These are phyloP conservation scores for Asbolus verrucosus DNA, from an alignment of 1,140 invertebrate species.

Conservation along the genomic window DNA sequence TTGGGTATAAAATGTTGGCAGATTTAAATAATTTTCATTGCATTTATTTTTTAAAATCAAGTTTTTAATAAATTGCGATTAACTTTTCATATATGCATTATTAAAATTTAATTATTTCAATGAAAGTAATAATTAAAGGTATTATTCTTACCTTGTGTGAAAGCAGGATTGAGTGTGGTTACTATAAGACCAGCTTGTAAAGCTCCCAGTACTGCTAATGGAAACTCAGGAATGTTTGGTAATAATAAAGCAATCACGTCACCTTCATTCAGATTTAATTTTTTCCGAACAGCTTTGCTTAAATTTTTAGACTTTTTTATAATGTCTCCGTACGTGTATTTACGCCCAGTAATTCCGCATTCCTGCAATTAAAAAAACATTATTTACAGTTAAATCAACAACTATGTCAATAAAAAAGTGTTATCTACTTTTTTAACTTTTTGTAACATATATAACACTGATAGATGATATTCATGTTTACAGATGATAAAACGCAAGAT, in stretches of 20 bases:
- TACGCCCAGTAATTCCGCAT: constrained; percentile 76
- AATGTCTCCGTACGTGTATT: constrained; percentile 78
- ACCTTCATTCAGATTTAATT: constrained; percentile 75
- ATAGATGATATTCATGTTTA: no score
- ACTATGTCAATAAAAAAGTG: no score
- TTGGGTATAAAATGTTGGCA: no score
- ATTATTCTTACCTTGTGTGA: constrained; percentile 76
- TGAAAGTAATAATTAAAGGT: no score
- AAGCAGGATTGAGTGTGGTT: constrained; percentile 84
- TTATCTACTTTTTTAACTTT: no score
- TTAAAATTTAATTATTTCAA: not conserved
- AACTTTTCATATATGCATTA: not conserved
- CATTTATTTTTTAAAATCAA: no score
- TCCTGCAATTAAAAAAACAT: constrained; percentile 70
- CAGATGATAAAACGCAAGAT: no score
- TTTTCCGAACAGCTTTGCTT: constrained; percentile 74
- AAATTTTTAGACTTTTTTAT: constrained; percentile 74
- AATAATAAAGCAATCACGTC: constrained; percentile 79
- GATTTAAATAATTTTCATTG: no score
- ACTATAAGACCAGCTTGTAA: constrained; percentile 77
- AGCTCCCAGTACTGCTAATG: constrained; percentile 75
- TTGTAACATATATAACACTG: no score
- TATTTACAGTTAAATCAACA: no score
- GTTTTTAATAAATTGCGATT: no score
- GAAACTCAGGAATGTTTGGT: constrained; percentile 84